phyloP scores from a whole-genome alignment of 2,888 invertebrate genomes.

The Ceratothoa steindachneri region DNA sequence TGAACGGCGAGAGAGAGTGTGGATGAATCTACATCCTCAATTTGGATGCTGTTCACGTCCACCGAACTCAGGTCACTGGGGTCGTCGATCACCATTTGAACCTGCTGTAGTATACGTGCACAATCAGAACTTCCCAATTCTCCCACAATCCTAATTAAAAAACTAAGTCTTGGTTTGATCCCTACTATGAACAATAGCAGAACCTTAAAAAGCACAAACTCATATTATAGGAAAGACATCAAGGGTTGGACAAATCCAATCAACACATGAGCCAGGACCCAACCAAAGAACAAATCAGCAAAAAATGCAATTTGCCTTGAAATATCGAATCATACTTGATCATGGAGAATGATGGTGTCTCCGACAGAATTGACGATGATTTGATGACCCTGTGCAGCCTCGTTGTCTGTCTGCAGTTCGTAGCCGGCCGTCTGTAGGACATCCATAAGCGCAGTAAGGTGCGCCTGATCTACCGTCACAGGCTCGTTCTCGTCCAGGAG shows the following conservation, averaged over 20 bases:
- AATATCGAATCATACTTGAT: slow-evolving; percentile 22
- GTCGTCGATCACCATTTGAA: neutral
- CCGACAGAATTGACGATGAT: slow-evolving; percentile 35
- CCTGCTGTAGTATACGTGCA: too few relatives aligned
- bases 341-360: slow-evolving; percentile 32
- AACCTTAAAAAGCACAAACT: too few relatives aligned
- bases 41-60: neutral
- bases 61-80: neutral
- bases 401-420: slow-evolving; percentile 50
- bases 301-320: too few relatives aligned
- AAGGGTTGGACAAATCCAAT: too few relatives aligned
- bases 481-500: slow-evolving; percentile 25
- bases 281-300: too few relatives aligned
- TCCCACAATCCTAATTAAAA: too few relatives aligned
- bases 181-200: too few relatives aligned
- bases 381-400: slow-evolving; percentile 14
- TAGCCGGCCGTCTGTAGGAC: slow-evolving; percentile 49
- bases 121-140: too few relatives aligned
- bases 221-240: too few relatives aligned
- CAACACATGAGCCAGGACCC: too few relatives aligned
- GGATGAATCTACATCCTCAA: neutral
- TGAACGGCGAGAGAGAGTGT: neutral
- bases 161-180: too few relatives aligned
- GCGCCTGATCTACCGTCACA: slow-evolving; percentile 46
- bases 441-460: slow-evolving; percentile 48